phyloP scores from a whole-genome alignment of 2,113 vertebrate species.

The Nothobranchius furzeri region DNA sequence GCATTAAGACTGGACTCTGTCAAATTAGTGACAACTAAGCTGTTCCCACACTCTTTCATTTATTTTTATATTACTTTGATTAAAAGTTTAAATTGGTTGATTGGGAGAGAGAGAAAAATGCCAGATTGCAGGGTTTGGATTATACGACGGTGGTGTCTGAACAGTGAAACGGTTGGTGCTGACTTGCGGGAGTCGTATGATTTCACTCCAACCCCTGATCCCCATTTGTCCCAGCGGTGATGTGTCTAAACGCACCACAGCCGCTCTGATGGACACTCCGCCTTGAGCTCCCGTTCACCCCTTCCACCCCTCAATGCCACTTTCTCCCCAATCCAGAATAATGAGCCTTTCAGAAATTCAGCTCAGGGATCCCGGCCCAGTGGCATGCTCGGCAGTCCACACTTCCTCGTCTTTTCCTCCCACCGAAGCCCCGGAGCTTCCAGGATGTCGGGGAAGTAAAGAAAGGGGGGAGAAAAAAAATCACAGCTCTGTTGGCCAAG shows the following conservation, averaged over 20 bases:
- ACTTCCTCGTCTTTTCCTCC: conserved; percentile 48
- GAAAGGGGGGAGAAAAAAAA: conserved; percentile 12
- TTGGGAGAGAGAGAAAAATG: background rate
- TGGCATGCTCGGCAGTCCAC: conserved; percentile 61
- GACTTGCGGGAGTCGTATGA: conserved; percentile 51
- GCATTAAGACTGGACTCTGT: conserved; percentile 50
- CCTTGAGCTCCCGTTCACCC: conserved; percentile 66
- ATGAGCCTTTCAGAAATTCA: conserved; percentile 75
- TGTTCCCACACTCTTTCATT: conserved; percentile 34
- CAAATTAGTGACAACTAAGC: conserved; percentile 50
- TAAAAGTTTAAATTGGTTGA: conserved; percentile 1
- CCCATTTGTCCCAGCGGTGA: conserved; percentile 72
- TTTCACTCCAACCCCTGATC: conserved; percentile 59
- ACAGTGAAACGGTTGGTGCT: conserved; percentile 22
- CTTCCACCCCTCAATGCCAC: conserved; percentile 62
- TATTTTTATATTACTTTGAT: background rate
- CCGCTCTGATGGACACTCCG: conserved; percentile 66
- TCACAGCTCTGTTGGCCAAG: conserved; percentile 70
- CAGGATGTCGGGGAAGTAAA: conserved; percentile 21
- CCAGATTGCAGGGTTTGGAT: background rate
- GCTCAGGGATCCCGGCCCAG: conserved; percentile 63
- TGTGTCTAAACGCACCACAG: conserved; percentile 69
- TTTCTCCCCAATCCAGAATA: conserved; percentile 63
- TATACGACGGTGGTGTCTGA: conserved; percentile 5
- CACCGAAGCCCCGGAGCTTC: conserved; percentile 55